Base-by-base conservation (phyloP, 30 jellyfish, hydroid and myxozoan genomes). In the Calvadosia cruxmelitensis region DNA sequence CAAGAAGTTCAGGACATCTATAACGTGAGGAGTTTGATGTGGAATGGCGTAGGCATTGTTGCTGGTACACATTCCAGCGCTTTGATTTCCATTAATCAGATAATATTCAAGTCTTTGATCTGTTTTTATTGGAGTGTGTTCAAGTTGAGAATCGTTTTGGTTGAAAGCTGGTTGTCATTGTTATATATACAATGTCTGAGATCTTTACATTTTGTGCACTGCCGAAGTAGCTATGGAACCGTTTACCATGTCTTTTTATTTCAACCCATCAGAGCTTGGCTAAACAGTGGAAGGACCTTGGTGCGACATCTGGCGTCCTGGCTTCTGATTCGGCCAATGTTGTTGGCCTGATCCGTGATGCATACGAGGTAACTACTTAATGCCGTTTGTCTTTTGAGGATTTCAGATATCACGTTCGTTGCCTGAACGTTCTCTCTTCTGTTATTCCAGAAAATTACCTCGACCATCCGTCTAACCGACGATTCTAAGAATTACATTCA, bases 401-500 rank as follows among this genome's bases (percentile, higher is more conserved):
- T n/a, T n/a, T n/a, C n/a, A n/a, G n/a, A n/a, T n/a, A n/a, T n/a
- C n/a, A n/a, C n/a, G n/a, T n/a, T n/a, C n/a, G n/a, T n/a, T n/a
- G n/a, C n/a, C n/a, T 12, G 5, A 1, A 34, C 3, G 10, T 27
- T 3, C 24, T 29, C 33, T 73, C 31, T 20, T 23, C 15, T 64
- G 48, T 67, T 28, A 25, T 77, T 71, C 16, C 76, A 78, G 96
- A 72, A 72, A 76, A 85, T 85, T 29, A 64, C 89, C 27, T 70
- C 96, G 1, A 85, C 96, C 25, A 87, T 77, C 20, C 93, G 93
- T n/a, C 79, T 85, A 33, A 78, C 91, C 12, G 96, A 85, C 63
- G 70, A 82, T 50, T 64, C 83, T 48, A 86, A 92, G 12, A 71
- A 48, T 1, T 82, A 79, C 42, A 51, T 85, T 34, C 69, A 68